Evolutionary conservation across 2,113 vertebrate species (phyloP).

Genomic region (Sebastes schlegelii): DNA sequence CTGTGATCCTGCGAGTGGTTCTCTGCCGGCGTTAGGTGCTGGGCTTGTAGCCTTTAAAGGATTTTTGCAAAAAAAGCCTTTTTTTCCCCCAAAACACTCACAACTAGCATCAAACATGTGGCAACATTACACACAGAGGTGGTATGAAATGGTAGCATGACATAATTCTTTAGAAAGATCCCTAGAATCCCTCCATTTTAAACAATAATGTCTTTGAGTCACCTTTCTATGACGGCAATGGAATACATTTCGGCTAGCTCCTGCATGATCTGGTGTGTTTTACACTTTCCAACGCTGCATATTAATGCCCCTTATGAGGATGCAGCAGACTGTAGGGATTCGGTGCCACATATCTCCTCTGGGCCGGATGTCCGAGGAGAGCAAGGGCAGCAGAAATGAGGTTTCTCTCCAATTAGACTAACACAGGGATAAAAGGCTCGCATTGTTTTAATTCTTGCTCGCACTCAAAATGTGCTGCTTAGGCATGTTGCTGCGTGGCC

Average conservation of each 20-base stretch:
- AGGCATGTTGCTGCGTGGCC: conserved; percentile 73
- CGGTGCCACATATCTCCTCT: conserved; percentile 61
- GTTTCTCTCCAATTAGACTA: conserved; percentile 81
- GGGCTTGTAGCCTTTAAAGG: conserved; percentile 37
- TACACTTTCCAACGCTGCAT: conserved; percentile 44
- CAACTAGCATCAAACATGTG: conserved; percentile 50
- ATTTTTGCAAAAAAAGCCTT: conserved; percentile 30
- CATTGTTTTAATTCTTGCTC: conserved; percentile 84
- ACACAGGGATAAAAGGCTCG: conserved; percentile 73
- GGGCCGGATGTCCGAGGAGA: conserved; percentile 62
- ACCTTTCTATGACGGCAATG: conserved; percentile 11
- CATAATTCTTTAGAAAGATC: conserved; percentile 20
- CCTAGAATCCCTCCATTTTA: background rate
- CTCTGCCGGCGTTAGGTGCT: conserved; percentile 56
- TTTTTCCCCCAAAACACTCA: conserved; percentile 20
- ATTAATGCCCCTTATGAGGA: conserved; percentile 50
- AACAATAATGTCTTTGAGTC: conserved; percentile 7
- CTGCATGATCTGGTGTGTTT: conserved; percentile 31
- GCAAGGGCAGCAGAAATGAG: conserved; percentile 74
- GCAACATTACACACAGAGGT: conserved; percentile 45
- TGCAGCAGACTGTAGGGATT: conserved; percentile 55
- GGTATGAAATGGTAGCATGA: conserved; percentile 3
- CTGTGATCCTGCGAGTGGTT: conserved; percentile 59
- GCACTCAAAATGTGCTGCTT: conserved; percentile 78
- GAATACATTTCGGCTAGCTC: conserved; percentile 14